Evolutionary conservation across 2,888 invertebrate genomes (phyloP).

Genomic region (Petrophora chlorosata): DNA sequence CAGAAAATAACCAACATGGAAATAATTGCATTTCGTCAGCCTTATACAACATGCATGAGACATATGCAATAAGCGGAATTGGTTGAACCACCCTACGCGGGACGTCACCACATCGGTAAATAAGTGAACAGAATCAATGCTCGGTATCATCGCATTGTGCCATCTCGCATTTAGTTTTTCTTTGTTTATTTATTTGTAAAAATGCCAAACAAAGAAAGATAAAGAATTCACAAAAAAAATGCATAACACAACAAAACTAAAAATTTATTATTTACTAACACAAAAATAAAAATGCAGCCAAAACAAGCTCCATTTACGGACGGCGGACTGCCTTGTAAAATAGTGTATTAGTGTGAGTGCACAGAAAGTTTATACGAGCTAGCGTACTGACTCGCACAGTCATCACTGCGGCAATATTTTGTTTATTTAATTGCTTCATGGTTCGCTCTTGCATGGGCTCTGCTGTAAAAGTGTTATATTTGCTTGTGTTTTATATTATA

Average conservation of each 20-base stretch:
- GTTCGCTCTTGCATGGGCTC: conserved; percentile 29
- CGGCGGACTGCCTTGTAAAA: too few species aligned
- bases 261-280: too few species aligned
- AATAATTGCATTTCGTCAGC: conserved; percentile 51
- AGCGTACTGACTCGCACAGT: not conserved
- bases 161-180: too few species aligned
- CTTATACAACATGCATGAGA: conserved; percentile 57
- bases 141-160: too few species aligned
- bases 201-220: too few species aligned
- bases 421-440: conserved; percentile 45
- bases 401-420: conserved; percentile 39
- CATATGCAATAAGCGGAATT: conserved; percentile 49
- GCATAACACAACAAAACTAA: too few species aligned
- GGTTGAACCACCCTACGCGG: conserved; percentile 27
- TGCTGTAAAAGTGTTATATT: conserved; percentile 20
- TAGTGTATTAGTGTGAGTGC: not conserved
- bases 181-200: too few species aligned
- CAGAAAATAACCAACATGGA: conserved; percentile 39
- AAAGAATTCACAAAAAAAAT: too few species aligned
- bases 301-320: too few species aligned
- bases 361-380: not conserved
- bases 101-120: conserved; percentile 12
- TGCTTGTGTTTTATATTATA: conserved; percentile 16
- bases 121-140: not conserved
- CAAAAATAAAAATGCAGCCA: too few species aligned